Evolutionary conservation across 2,888 invertebrate species (phyloP).

Genomic region (Lasioglossum leucozonium): DNA sequence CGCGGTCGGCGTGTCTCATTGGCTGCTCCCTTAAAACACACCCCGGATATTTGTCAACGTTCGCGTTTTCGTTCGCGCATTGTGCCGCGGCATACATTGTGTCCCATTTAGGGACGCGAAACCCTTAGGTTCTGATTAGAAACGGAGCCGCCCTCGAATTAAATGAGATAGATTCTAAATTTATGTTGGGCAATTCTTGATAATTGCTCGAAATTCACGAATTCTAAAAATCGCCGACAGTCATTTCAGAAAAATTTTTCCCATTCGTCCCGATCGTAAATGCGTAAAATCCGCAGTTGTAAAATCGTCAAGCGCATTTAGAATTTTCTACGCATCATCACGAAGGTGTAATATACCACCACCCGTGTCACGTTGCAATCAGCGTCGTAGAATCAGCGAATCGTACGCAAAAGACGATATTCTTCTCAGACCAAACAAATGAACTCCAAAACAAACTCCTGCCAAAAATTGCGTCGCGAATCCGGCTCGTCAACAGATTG

Average conservation of each 20-base stretch:
- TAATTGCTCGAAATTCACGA: background rate
- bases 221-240: background rate
- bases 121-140: background rate
- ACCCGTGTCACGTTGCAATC: background rate
- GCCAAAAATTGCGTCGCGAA: background rate
- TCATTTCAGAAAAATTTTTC: background rate
- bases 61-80: slow-evolving; percentile 22
- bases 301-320: background rate
- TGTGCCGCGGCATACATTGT: slow-evolving; percentile 55
- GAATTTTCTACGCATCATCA: background rate
- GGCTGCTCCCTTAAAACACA: slow-evolving; percentile 45
- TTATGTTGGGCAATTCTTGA: background rate
- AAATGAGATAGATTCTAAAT: background rate
- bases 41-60: slow-evolving; percentile 36
- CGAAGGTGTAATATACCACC: background rate
- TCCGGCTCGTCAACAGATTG: background rate
- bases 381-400: background rate
- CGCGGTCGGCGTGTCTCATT: slow-evolving; percentile 49
- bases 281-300: background rate
- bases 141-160: background rate
- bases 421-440: background rate
- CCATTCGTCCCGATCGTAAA: background rate
- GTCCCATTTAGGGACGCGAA: background rate
- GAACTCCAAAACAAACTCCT: background rate
- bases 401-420: background rate